Evolutionary conservation across 2,888 invertebrate genomes (phyloP).

Genomic region (Nomada flava): DNA sequence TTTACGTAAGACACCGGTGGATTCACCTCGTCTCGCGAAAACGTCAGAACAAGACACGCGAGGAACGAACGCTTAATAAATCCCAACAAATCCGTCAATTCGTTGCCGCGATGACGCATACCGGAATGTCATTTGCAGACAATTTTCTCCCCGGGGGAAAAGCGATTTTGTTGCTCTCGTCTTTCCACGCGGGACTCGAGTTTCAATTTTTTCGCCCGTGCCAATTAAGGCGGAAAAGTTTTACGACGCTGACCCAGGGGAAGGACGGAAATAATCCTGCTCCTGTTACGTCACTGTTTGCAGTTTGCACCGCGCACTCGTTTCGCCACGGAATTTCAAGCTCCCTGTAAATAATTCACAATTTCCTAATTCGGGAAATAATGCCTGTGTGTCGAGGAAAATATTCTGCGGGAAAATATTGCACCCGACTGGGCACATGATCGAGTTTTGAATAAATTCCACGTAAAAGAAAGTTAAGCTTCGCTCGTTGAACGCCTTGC

Average conservation of each 20-base stretch:
- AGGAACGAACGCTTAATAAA: conserved; percentile 31
- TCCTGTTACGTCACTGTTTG: conserved; percentile 7
- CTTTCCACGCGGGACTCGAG: not conserved
- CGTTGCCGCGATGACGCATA: not conserved
- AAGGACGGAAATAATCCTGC: conserved; percentile 21
- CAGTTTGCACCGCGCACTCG: not conserved
- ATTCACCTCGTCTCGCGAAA: not conserved
- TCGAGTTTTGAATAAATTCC: no score
- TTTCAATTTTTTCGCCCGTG: conserved; percentile 15
- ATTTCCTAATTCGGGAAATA: not conserved
- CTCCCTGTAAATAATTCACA: no score
- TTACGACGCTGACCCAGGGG: conserved; percentile 8
- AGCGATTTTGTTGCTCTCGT: conserved; percentile 1
- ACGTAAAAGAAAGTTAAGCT: no score
- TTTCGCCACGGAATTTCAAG: not conserved
- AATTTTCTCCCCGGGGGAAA: conserved; percentile 19
- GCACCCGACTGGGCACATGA: no score
- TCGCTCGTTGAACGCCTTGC: no score
- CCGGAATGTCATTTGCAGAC: conserved; percentile 33
- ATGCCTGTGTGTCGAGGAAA: no score
- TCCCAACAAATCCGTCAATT: conserved; percentile 58
- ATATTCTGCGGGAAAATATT: not conserved
- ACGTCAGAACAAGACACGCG: not conserved
- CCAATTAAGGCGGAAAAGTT: conserved; percentile 27
- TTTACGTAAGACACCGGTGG: not conserved